Base-by-base conservation (phyloP, 2,797 vertebrate species). In the Ispidina picta region DNA sequence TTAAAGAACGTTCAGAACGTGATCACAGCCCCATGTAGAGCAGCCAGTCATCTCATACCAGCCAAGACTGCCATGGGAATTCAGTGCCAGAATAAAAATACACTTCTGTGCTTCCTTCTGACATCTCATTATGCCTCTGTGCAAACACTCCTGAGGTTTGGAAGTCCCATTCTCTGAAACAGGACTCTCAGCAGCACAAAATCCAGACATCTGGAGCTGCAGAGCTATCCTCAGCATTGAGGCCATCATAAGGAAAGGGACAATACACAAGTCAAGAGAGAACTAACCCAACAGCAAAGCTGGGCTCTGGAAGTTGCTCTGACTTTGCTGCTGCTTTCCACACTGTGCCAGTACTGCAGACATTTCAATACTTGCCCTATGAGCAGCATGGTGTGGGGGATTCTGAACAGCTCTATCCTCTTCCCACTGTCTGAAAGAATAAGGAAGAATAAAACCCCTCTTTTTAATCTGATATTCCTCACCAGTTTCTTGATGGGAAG, bases 61-160 rank as follows among this genome's bases (percentile, higher is more conserved):
- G 81, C 17, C 62, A 66, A 73, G 11, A 51, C 29, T 80, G 41
- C 72, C 48, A 72, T 80, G 55, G 68, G 91, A 94, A 81, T 64
- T 59, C 81, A 62, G 58, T 11, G 28, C 62, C 17, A 6, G 90
- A 76, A 79, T 48, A 71, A 92, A 92, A 80, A 41, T 15, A 54
- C 2, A 2, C 73, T 72, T 76, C 60, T 73, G 73, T 72, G 22
- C 33, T 35, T 43, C 35, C 41, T 82, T 76, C 65, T 62, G 71
- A 70, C n/a, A 54, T 74, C 59, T 73, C 62, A 18, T 23, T 58
- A 58, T 66, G 60, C n/a, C 39, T 80, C 69, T 83, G 52, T 41
- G 56, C 62, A 88, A 46, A 25, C 0, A 0, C 55, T 78, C 39
- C 22, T 37, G 44, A 58, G 60, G 63, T 56, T 85, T 83, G 73